Base-by-base conservation (phyloP, 2,797 vertebrate genomes). In the Phrynocephalus vlangalii region DNA sequence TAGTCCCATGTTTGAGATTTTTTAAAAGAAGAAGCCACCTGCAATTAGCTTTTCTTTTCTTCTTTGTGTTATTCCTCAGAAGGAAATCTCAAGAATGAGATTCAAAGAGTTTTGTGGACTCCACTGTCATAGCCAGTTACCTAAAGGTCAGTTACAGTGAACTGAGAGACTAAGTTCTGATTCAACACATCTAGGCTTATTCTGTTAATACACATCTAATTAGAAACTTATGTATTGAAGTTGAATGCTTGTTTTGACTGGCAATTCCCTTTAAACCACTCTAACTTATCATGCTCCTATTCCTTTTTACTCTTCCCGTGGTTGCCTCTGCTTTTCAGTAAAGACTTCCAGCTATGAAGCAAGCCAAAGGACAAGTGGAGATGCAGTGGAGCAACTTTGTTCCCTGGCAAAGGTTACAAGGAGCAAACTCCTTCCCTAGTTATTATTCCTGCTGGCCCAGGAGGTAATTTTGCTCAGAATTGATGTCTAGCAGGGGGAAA, bases 391-490 rank as follows among this genome's bases (percentile, higher is more conserved):
- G 66, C 71, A 66, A 33, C 70, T 30, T 28, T 5, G 1, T 85
- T 86, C 56, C 66, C 38, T 52, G 66, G 10, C 3, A 2, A 71
- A 75, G 8, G 63, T 78, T 3, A 79, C 10, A 80, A 75, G 44
- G 18, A 76, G 38, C 22, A 84, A 44, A 81, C 30, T 63, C 15
- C 33, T 84, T 88, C 70, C 30, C 4, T 76, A 92, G 38, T 50
- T 15, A 48, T 15, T 67, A 7, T 28, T 79, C 73, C 88, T 67
- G 63, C 80, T 0, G 0, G 84, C 26, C 73, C 87, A 80, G 85
- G 26, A 28, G 70, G 68, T 88, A 79, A 88, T 90, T 76, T 92
- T 79, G 87, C 68, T 68, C 89, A 92, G 84, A 71, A 88, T 28
- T 13, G 9, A 76, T 87, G 52, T 66, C 18, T 52, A 85, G 83